phyloP scores from a whole-genome alignment of 2,797 vertebrate genomes.

The Alectoris magna region DNA sequence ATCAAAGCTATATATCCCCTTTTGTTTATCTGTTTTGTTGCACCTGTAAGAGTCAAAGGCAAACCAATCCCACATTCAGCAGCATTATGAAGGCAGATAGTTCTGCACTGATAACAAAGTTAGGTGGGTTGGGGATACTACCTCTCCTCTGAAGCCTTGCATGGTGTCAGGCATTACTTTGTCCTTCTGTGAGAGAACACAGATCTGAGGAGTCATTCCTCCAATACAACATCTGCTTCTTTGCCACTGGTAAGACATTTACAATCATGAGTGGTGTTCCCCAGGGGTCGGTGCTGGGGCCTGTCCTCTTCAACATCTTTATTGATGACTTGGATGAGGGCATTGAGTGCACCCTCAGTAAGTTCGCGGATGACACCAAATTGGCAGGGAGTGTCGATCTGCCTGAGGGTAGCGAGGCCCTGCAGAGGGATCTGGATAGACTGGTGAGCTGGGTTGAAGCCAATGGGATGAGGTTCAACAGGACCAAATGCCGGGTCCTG shows the following conservation, averaged over 20 bases:
- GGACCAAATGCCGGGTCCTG: no score
- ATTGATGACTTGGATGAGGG: no score
- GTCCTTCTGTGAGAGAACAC: background rate
- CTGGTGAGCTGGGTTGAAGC: no score
- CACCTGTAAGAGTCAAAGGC: background rate
- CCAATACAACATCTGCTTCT: background rate
- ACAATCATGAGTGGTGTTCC: no score
- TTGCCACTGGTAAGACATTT: background rate
- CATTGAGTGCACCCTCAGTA: no score
- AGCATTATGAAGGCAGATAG: background rate
- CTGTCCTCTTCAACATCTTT: no score
- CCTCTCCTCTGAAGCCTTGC: background rate
- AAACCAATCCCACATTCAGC: background rate
- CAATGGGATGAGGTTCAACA: no score
- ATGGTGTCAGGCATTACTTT: fast-evolving
- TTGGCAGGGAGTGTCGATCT: no score
- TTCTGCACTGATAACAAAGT: background rate
- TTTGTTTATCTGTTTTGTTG: background rate
- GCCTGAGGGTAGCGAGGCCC: no score
- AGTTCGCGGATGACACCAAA: no score
- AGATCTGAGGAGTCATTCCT: background rate
- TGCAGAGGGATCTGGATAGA: no score
- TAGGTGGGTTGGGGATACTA: background rate
- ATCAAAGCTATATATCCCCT: background rate
- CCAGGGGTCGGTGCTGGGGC: no score